Conservation (phyloP, 2,797 vertebrate genomes). For the Anisognathus igniventris region DNA sequence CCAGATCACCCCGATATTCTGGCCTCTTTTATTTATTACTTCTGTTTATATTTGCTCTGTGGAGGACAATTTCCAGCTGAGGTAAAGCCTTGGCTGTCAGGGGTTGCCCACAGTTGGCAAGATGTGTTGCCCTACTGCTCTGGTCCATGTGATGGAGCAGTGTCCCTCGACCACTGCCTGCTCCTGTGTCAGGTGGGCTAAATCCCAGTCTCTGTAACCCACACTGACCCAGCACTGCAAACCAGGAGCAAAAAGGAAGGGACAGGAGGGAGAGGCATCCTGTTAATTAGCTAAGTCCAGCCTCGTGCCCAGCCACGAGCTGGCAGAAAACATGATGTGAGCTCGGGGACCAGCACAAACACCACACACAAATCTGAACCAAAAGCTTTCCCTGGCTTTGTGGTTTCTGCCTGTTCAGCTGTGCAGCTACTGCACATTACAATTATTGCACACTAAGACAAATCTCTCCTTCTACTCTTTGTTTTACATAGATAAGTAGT, state of each 20-base stretch:
- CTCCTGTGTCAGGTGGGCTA: fast-evolving
- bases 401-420: background rate
- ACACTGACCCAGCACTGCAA: background rate
- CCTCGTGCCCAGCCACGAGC: fast-evolving
- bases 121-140: background rate
- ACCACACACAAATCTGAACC: background rate
- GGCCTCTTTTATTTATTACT: background rate
- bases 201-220: background rate
- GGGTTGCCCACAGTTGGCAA: background rate
- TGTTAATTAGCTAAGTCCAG: background rate
- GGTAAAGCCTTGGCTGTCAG: background rate
- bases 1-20: background rate
- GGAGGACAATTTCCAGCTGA: background rate
- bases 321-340: fast-evolving
- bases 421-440: background rate
- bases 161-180: fast-evolving
- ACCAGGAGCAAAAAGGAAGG: background rate
- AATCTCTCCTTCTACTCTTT: conserved; percentile 43
- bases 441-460: background rate
- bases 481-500: conserved; percentile 22
- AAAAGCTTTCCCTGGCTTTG: background rate
- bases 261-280: background rate
- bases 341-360: fast-evolving
- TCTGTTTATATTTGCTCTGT: background rate
- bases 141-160: background rate